Evolutionary conservation across 1,140 invertebrate genomes (phyloP).

Genomic region (Penaeus vannamei): DNA sequence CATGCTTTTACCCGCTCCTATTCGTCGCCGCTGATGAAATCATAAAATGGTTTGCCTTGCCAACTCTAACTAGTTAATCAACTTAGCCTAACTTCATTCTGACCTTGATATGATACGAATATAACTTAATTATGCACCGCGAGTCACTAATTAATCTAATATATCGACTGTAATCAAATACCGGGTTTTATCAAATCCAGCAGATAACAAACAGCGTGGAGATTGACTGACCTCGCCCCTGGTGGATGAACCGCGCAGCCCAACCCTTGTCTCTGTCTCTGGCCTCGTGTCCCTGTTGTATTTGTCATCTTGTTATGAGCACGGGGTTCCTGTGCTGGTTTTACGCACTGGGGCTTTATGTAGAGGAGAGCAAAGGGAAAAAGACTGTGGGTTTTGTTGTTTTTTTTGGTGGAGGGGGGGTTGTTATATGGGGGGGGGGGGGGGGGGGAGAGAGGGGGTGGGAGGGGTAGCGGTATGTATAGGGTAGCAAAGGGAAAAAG

Average conservation of each 20-base stretch:
- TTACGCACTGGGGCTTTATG: too few species aligned
- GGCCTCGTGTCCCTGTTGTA: too few species aligned
- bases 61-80: constrained; percentile 34
- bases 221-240: not conserved
- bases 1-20: too few species aligned
- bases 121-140: constrained; percentile 40
- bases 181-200: constrained; percentile 31
- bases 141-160: constrained; percentile 49
- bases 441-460: not conserved
- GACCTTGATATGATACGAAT: constrained; percentile 45
- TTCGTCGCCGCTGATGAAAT: too few species aligned
- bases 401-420: not conserved
- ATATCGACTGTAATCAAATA: constrained; percentile 38
- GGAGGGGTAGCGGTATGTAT: not conserved
- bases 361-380: too few species aligned
- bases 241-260: not conserved
- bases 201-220: not conserved
- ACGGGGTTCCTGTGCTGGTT: too few species aligned
- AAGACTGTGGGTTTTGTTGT: too few species aligned
- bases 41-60: too few species aligned
- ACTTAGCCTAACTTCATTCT: constrained; percentile 43
- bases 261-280: not conserved
- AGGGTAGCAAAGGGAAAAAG: not conserved
- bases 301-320: not conserved
- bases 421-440: not conserved